Evolutionary conservation across 2,888 invertebrate species (phyloP), one percentile per base, ranked within the genome.

Genomic region (Drosophila incognita): DNA sequence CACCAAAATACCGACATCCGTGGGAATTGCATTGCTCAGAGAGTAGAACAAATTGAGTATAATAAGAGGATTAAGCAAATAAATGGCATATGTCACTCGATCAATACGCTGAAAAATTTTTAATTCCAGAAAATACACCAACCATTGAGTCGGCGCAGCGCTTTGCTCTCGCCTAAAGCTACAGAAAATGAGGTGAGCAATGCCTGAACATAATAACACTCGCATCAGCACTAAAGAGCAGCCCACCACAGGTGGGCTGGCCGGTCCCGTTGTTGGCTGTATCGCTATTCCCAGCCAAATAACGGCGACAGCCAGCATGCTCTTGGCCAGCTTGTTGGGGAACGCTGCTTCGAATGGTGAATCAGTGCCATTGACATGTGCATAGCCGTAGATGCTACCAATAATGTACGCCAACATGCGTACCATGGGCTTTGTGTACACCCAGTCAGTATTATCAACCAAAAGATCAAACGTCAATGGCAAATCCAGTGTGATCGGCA

Each of bases 1-100:
- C 31, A 72, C 82, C 63, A 82, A 29, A 42, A 74, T 10, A 27
- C 15, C 31, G 0, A 2, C 1, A 38, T 82, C 82, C 13, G 82
- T 2, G 0, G 65, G 49, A 10, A 82, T 27, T 4, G n/a, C 52
- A 8, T 29, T 11, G 31, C 54, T 63, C 10, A 73, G 49, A 1
- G 69, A 54, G 24, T 77, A 77, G 21, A 63, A 69, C n/a, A 67
- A 58, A 29, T 58, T 53, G 0, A 67, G n/a, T 7, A 80, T 77
- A 13, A 84, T 36, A 7, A 63, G 15, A 0, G 85, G 77, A 59
- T 84, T 82, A 2, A 82, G 31, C 49, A 82, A 51, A 36, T 80
- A 82, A 27, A 82, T 29, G 27, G 69, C 72, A 56, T 70, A 82
- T 11, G 70, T 75, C 8, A 82, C 56, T 1, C 80, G 72, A 24